Base-by-base conservation (phyloP, 1,140 invertebrate genomes). In the Bathynomus jamesi region DNA sequence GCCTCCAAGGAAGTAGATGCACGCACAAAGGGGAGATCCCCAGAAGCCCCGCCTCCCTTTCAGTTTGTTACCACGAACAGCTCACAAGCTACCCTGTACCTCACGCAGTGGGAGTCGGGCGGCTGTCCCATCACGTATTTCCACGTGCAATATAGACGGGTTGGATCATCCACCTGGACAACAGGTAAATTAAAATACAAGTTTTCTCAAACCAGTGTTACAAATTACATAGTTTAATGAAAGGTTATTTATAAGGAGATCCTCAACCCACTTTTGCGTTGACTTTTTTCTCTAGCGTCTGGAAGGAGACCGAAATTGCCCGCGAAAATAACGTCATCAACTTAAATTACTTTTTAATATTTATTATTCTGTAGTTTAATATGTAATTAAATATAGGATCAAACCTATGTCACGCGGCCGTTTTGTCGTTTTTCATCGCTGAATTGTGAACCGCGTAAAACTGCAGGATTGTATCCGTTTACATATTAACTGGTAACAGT, bases 1-100 rank as follows among this genome's bases (percentile, higher is more conserved):
- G 88, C 90, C 0, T 63, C 92, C 79, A 91, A 93, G 78, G 92
- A 93, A 72, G 88, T 93, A 11, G 89, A 90, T 76, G 88, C 90
- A 0, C 89, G 87, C 61, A 94, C 92, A 0, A 91, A 92, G 80
- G 92, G 73, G 17, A 29, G 30, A 24, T 17, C 73, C 0, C 89
- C 90, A 0, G 87, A 89, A 3, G 84, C 89, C 66, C 89, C 89
- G 3, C 80, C 87, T 1, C 82, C 86, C 0, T 84, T 86, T 0
- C 83, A 85, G 40, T 85, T 91, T 11, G 81, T 91, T 32, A 82
- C 82, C 1, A 87, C 89, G 0, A 85, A 85, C 73, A 89, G 89
- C 2, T 92, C 90, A 27, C 61, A 61, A 62, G 61, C 46, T 3
- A 69, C 62, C 24, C 60, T 60, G 29, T 69, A 91, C 79, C 82